phyloP scores from a whole-genome alignment of 2,797 vertebrate species.

The Picus viridis region DNA sequence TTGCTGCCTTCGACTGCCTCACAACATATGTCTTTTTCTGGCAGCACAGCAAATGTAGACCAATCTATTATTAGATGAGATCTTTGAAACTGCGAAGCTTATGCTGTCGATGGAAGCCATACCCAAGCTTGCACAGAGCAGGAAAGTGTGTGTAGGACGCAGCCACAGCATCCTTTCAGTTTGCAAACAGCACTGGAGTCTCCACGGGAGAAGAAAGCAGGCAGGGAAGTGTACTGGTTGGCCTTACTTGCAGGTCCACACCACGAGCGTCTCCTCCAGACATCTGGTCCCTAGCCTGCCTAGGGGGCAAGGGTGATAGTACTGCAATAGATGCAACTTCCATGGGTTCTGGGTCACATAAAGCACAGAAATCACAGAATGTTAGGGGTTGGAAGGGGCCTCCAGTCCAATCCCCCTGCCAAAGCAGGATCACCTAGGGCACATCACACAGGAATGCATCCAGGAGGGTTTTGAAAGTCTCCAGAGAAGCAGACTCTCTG shows the following conservation, averaged over 20 bases:
- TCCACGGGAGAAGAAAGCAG: not conserved
- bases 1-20: constrained; percentile 56
- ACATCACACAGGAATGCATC: too few relatives aligned
- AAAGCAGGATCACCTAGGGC: too few relatives aligned
- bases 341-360: not conserved
- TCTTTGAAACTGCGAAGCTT: constrained; percentile 15
- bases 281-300: not conserved
- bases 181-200: not conserved
- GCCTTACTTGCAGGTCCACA: not conserved
- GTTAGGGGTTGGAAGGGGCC: too few relatives aligned
- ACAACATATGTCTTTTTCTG: constrained; percentile 74
- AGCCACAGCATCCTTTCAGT: not conserved
- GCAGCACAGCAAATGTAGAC: constrained; percentile 62
- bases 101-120: not conserved
- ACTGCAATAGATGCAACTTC: accelerated
- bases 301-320: accelerated
- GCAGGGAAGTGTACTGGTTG: not conserved
- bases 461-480: too few relatives aligned
- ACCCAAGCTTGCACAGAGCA: not conserved
- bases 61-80: constrained; percentile 69
- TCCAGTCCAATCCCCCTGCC: too few relatives aligned
- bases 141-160: not conserved
- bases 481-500: too few relatives aligned
- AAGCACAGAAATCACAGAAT: not conserved
- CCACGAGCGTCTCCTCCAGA: not conserved